Evolutionary conservation across 1,140 invertebrate species (phyloP).

Genomic region (Drosophila willistoni): DNA sequence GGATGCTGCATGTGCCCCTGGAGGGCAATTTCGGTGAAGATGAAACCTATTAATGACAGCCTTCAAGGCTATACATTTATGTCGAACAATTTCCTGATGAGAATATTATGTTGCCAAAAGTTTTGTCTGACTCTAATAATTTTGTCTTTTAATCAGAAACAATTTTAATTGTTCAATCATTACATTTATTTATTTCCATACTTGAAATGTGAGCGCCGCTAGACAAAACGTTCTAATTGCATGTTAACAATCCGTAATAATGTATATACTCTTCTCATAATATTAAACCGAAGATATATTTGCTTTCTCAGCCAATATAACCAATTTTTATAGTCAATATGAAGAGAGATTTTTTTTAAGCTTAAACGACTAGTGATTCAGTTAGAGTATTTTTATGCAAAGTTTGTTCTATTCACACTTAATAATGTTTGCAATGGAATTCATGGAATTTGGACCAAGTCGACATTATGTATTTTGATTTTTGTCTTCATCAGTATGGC

Average conservation of each 20-base stretch:
- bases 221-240: background rate
- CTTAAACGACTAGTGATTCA: too few species aligned
- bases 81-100: background rate
- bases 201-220: background rate
- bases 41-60: conserved; percentile 60
- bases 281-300: too few species aligned
- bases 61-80: conserved; percentile 49
- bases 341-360: too few species aligned
- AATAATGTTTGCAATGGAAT: too few species aligned
- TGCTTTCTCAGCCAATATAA: too few species aligned
- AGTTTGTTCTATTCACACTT: too few species aligned
- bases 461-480: background rate
- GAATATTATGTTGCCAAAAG: background rate
- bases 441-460: background rate
- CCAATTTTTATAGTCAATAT: too few species aligned
- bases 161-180: background rate
- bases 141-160: conserved; percentile 4
- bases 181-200: background rate
- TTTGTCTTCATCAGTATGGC: background rate
- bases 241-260: too few species aligned
- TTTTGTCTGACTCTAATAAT: conserved; percentile 23
- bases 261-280: too few species aligned
- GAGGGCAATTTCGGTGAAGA: conserved; percentile 55
- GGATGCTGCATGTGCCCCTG: conserved; percentile 56
- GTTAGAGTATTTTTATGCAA: too few species aligned